A percentile compares a stretch with the other conserved stretches of the same genome.
Evolutionary conservation across 2,113 vertebrate genomes (phyloP).

Genomic region (Gambusia holbrooki): DNA sequence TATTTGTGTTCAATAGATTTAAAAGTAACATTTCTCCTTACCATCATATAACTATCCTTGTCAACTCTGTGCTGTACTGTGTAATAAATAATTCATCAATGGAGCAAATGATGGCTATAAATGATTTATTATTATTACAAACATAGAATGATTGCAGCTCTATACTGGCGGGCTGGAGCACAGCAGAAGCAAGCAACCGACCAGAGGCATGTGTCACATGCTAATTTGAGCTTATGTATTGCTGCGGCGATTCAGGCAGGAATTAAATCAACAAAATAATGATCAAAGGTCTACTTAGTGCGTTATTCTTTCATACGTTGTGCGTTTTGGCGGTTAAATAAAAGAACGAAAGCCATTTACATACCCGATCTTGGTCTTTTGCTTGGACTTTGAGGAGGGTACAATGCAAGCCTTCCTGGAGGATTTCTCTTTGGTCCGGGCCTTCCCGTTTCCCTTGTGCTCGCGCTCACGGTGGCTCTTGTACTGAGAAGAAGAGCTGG

Average conservation of each 20-base stretch:
- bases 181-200: slow-evolving; percentile 10
- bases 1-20: background rate
- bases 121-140: background rate
- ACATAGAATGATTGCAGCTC: background rate
- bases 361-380: slow-evolving; percentile 97
- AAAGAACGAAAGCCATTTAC: slow-evolving; percentile 29
- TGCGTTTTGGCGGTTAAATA: slow-evolving; percentile 1
- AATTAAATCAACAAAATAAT: slow-evolving; percentile 17
- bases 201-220: slow-evolving; percentile 27
- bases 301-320: slow-evolving; percentile 18
- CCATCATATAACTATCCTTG: background rate
- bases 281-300: slow-evolving; percentile 29
- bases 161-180: background rate
- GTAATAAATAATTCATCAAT: background rate
- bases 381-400: slow-evolving; percentile 88
- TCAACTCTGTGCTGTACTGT: background rate
- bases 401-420: slow-evolving; percentile 87
- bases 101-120: background rate
- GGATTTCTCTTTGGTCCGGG: slow-evolving; percentile 86
- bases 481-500: slow-evolving; percentile 87
- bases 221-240: slow-evolving; percentile 23
- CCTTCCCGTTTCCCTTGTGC: slow-evolving; percentile 87
- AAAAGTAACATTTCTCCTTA: background rate
- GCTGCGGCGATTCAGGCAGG: slow-evolving; percentile 9
- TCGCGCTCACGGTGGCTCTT: slow-evolving; percentile 82